phyloP scores from a whole-genome alignment of 2,797 vertebrate species.

The Pseudomugil gertrudae region DNA sequence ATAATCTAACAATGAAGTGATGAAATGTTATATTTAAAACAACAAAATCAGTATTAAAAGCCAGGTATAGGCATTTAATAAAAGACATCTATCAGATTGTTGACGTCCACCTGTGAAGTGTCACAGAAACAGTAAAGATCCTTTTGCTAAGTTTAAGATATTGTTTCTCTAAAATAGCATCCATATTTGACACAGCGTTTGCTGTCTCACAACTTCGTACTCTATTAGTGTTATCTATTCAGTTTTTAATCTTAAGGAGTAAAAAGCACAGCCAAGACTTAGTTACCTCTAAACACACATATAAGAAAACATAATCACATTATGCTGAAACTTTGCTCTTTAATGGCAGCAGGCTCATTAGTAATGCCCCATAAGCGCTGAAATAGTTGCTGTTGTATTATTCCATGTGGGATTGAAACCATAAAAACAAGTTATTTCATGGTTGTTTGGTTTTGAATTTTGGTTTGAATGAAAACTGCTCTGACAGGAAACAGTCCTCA shows the following conservation, averaged over 20 bases:
- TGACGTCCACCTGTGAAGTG: too few relatives aligned
- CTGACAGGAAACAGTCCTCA: slow-evolving; percentile 1
- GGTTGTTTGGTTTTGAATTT: slow-evolving; percentile 13
- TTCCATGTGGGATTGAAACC: not conserved
- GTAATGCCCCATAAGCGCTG: not conserved
- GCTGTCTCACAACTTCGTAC: not conserved
- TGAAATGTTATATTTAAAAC: not conserved
- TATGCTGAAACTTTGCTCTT: not conserved
- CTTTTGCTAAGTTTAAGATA: not conserved
- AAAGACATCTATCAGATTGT: too few relatives aligned
- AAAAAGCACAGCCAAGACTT: not conserved
- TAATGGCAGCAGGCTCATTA: too few relatives aligned
- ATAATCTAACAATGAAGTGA: not conserved
- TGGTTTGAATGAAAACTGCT: not conserved
- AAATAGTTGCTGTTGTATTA: slow-evolving; percentile 27
- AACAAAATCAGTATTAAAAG: not conserved
- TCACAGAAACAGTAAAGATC: not conserved
- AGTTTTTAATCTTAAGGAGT: not conserved
- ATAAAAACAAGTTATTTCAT: slow-evolving; percentile 37
- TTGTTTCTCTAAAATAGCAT: not conserved
- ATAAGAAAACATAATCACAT: slow-evolving; percentile 8
- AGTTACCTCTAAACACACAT: not conserved
- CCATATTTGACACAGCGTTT: not conserved
- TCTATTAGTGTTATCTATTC: not conserved
- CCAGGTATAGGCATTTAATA: not conserved